Evolutionary conservation across 2,888 invertebrate genomes (phyloP), one percentile per base, ranked within the genome.

Genomic region (Andrena bicolor): DNA sequence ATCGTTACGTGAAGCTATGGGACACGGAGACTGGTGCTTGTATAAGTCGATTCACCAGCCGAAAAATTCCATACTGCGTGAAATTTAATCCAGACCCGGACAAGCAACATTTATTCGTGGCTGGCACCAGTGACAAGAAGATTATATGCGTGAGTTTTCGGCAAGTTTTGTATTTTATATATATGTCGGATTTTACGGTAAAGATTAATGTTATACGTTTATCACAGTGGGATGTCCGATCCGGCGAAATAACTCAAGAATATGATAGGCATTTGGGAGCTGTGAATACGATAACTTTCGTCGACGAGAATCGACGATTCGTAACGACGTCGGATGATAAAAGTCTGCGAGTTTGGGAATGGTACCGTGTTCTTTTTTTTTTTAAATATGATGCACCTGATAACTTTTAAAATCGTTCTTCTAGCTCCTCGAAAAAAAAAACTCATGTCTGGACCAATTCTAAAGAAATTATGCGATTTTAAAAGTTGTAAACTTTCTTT

Each of bases 241-340:
- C 97, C 81, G 99, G 99, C 26, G 99, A 99, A 94, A 97, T 99
- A 89, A 99, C 98, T 0, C 99, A 99, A 94, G 99, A 99, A 94
- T 99, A 99, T 94, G 99, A 99, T 95, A 95, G 99, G 1, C 99
- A 99, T 95, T 95, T 99, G 85, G 99, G 99, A 7, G 99, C 99
- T 2, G 99, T 99, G 1, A 99, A 99, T 94, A 97, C 99, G 0
- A 99, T 99, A 90, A 99, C 99, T 0, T 99, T 99, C 94, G 99
- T 99, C 1, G 99, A 99, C 94, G 99, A 99, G 92, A 99, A 99
- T 95, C 95, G 99, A 32, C 95, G 99, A 89, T 99, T 99, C 94
- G 99, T 99, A 3, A 99, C 99, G 20, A 99, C 99, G 0, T 99
- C 99, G 0, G 99, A 99, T 93, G 99, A 99, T 94, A 99, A 99